Evolutionary conservation across 2,888 invertebrate species (phyloP), one percentile per base, ranked within the genome.

Genomic region (Pseudanteris insignis): DNA sequence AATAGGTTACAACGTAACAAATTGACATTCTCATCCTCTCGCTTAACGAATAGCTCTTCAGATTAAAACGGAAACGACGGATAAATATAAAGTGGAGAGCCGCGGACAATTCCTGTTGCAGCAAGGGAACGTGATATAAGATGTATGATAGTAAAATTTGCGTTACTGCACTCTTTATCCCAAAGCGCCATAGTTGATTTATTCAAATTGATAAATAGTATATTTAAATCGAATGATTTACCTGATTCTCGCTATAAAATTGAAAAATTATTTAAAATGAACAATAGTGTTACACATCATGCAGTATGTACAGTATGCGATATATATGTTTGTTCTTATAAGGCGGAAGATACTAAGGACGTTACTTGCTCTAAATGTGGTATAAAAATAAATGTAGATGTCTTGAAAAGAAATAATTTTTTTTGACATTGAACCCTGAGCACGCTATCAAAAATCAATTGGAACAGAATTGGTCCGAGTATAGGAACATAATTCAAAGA

Each of bases 381-480:
- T 10, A 4, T 28, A 13, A 12, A 28, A 8, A 38, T 59, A 7
- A 18, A 51, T 7, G 32, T 43, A 6, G 18, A 51, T 33, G 46
- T 26, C 0, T 40, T 40, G 5, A 50, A n/a, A 5, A 46, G 18
- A 14, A 48, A 30, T 10, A 48, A 44, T 28, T 43, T 37, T 38
- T 44, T 53, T 24, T 53, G 12, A 53, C 43, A 7, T 59, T 65
- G 9, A 62, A 62, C 11, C 44, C 50, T 8, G 64, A 64, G n/a
- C n/a, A n/a, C n/a, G n/a, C n/a, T n/a, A n/a, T n/a, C n/a, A n/a
- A n/a, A n/a, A n/a, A n/a, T n/a, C n/a, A n/a, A n/a, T n/a, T n/a
- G n/a, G n/a, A n/a, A n/a, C n/a, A n/a, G n/a, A n/a, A n/a, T n/a
- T n/a, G n/a, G n/a, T n/a, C n/a, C n/a, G n/a, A n/a, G n/a, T n/a